Percentiles rank a stretch among this genome's conserved stretches.
These are phyloP conservation scores for Homarus gammarus DNA, from an alignment of 2,888 invertebrate genomes.

Conservation along the genomic window DNA sequence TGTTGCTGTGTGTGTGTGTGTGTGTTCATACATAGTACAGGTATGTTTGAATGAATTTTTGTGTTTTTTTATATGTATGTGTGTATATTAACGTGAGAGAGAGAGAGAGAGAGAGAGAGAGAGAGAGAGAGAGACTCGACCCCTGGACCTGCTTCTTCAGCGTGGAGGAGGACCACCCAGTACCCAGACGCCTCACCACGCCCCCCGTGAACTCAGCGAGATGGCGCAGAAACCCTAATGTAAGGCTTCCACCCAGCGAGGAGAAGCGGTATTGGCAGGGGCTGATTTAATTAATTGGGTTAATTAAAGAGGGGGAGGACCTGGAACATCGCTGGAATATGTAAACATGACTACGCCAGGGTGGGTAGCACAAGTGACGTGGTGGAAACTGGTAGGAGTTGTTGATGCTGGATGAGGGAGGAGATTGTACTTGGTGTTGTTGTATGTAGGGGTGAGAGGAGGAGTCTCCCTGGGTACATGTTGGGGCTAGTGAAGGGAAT, in stretches of 20 bases:
- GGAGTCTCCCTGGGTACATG: too few species aligned
- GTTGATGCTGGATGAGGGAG: neutral
- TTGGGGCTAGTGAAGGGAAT: too few species aligned
- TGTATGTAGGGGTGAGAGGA: too few species aligned
- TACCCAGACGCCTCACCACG: neutral
- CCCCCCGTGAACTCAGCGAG: constrained; percentile 49
- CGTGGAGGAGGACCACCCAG: too few species aligned
- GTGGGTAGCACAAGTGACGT: constrained; percentile 1
- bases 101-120: too few species aligned
- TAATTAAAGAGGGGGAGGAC: constrained; percentile 69
- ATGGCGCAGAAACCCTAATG: constrained; percentile 60
- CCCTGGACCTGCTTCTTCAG: too few species aligned
- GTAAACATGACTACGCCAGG: constrained; percentile 45
- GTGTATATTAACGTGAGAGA: too few species aligned
- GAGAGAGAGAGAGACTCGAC: too few species aligned
- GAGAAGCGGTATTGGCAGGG: constrained; percentile 69
- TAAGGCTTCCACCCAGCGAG: constrained; percentile 43
- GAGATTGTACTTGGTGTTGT: neutral
- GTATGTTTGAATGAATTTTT: too few species aligned
- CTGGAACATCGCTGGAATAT: constrained; percentile 61
- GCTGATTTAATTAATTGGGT: constrained; percentile 70
- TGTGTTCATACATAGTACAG: too few species aligned
- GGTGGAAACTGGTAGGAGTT: neutral
- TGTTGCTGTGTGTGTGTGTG: too few species aligned
- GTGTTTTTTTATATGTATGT: too few species aligned